These are phyloP conservation scores for Junonia oenone DNA, from an alignment of 2,888 invertebrate genomes.

Conservation along the genomic window DNA sequence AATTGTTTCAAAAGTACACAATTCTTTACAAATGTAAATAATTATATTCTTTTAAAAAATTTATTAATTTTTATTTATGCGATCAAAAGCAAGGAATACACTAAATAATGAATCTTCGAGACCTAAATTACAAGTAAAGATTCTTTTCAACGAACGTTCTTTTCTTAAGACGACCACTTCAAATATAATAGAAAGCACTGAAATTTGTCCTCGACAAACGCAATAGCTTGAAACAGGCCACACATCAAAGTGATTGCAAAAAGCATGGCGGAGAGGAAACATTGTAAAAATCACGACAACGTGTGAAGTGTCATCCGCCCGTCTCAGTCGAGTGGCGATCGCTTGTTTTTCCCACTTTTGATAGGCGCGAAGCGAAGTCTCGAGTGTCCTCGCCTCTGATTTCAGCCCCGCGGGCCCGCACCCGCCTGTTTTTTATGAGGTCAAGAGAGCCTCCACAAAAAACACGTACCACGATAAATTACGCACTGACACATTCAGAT, in stretches of 20 bases:
- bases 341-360: conserved; percentile 77
- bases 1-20: no score
- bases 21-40: neutral
- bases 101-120: neutral
- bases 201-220: conserved; percentile 38
- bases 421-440: conserved; percentile 76
- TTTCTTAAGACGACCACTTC: conserved; percentile 9
- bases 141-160: neutral
- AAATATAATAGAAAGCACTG: conserved; percentile 25
- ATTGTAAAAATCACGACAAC: conserved; percentile 77
- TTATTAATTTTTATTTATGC: neutral
- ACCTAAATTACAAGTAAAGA: neutral
- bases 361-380: conserved; percentile 58
- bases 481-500: conserved; percentile 79
- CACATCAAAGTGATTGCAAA: conserved; percentile 70
- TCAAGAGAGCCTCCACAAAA: conserved; percentile 76
- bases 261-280: conserved; percentile 67
- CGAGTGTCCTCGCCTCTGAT: conserved; percentile 65
- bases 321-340: conserved; percentile 74
- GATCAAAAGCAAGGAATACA: neutral
- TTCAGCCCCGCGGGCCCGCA: conserved; percentile 43
- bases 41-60: neutral
- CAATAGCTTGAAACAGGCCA: conserved; percentile 34
- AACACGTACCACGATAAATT: conserved; percentile 74
- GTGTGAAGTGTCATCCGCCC: conserved; percentile 74